Conservation (phyloP, 2,113 vertebrate genomes). For the Machaerirhynchus nigripectus region DNA sequence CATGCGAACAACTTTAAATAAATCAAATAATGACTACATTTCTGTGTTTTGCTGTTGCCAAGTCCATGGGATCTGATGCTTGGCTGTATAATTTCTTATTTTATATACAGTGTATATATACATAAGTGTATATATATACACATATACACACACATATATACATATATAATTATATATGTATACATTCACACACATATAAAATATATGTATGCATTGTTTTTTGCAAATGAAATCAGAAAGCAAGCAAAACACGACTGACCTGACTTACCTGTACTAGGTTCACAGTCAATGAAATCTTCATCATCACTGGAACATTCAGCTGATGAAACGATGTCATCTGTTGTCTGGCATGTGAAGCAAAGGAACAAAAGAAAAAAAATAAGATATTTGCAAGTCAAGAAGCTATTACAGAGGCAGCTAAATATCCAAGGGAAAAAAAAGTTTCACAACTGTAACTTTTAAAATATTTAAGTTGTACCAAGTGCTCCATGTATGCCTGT, state of each 20-base stretch:
- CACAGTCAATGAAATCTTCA: constrained; percentile 97
- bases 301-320: constrained; percentile 98
- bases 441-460: background rate
- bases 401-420: background rate
- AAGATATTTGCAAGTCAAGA: background rate
- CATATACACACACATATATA: constrained; percentile 70
- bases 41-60: constrained; percentile 11
- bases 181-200: constrained; percentile 63
- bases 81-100: constrained; percentile 66
- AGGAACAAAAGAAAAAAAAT: background rate
- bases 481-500: background rate
- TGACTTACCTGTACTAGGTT: constrained; percentile 98
- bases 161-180: constrained; percentile 72
- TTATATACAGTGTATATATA: constrained; percentile 69
- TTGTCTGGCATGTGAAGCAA: constrained; percentile 76
- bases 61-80: constrained; percentile 94
- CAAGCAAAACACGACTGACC: constrained; percentile 93
- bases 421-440: background rate
- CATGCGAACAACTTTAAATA: background rate
- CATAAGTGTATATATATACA: constrained; percentile 68
- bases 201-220: constrained; percentile 75
- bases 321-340: constrained; percentile 95
- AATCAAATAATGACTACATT: background rate
- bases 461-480: background rate
- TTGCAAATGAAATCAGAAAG: constrained; percentile 88